phyloP scores from a whole-genome alignment of 2,888 invertebrate genomes.

The Pyrrhosoma nymphula region DNA sequence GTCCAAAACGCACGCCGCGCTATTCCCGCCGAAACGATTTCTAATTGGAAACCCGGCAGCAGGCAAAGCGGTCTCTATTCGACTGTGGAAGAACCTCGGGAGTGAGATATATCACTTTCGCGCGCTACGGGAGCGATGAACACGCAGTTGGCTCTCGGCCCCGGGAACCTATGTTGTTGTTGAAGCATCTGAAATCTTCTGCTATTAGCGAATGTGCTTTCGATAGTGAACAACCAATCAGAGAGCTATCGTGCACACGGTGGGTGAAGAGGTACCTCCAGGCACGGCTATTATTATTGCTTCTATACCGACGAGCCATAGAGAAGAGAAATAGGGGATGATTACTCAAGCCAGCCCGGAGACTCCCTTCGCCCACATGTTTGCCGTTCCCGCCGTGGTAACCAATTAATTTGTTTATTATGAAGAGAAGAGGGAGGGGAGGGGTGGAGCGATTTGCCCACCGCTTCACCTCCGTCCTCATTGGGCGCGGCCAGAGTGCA shows the following conservation, averaged over 20 bases:
- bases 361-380: not conserved
- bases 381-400: not conserved
- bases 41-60: not conserved
- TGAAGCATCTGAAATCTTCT: not conserved
- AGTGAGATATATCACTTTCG: not conserved
- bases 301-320: not conserved
- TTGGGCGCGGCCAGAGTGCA: not conserved
- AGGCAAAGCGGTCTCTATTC: not conserved
- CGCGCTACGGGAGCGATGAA: not conserved
- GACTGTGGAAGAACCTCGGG: not conserved
- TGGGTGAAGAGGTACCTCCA: not conserved
- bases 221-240: not conserved
- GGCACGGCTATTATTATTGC: not conserved
- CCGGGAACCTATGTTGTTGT: not conserved
- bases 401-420: slow-evolving; percentile 36
- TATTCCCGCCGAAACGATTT: not conserved
- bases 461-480: not conserved
- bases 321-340: not conserved
- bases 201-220: not conserved
- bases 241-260: not conserved
- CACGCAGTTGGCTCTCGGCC: not conserved
- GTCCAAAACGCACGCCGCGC: no score
- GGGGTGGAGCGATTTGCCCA: not conserved
- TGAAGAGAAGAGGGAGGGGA: not conserved
- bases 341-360: not conserved